These are phyloP conservation scores for Cyclophora punctaria DNA, from an alignment of 2,888 invertebrate genomes.

Conservation along the genomic window DNA sequence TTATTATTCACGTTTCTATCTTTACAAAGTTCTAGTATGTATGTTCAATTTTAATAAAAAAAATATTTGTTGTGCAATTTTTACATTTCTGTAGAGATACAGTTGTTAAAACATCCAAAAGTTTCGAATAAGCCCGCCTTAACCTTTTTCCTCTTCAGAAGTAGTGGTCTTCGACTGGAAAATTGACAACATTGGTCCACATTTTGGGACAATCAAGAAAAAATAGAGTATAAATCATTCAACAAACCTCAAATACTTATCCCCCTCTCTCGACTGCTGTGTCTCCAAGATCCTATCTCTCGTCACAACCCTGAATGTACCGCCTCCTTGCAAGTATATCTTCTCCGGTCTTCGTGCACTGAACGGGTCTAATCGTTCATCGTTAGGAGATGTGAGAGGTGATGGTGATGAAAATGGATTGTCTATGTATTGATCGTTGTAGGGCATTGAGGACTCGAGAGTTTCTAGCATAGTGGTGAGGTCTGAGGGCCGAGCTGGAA, in stretches of 20 bases:
- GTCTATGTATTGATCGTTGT: conserved; percentile 66
- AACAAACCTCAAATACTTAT: conserved; percentile 61
- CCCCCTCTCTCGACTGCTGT: conserved; percentile 56
- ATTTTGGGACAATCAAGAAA: neutral
- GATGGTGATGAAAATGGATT: conserved; percentile 72
- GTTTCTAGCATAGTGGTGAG: conserved; percentile 61
- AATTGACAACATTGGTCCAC: too few relatives aligned
- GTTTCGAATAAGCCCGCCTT: too few relatives aligned
- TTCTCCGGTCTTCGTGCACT: conserved; percentile 55
- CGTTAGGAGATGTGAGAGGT: conserved; percentile 66
- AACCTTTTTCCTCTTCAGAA: too few relatives aligned
- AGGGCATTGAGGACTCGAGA: conserved; percentile 55
- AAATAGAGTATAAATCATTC: neutral
- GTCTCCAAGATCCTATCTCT: conserved; percentile 63
- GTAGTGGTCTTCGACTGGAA: too few relatives aligned
- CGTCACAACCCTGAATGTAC: conserved; percentile 62
- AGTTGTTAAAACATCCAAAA: too few relatives aligned
- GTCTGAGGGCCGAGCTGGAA: conserved; percentile 63
- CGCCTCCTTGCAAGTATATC: conserved; percentile 67
- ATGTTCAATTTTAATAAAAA: too few relatives aligned
- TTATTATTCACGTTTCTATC: too few relatives aligned
- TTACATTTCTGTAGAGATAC: too few relatives aligned
- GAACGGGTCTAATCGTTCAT: conserved; percentile 56
- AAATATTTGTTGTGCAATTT: too few relatives aligned
- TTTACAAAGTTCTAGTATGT: too few relatives aligned